Evolutionary conservation across 2,797 vertebrate genomes (phyloP).

Genomic region (Microchirus variegatus): DNA sequence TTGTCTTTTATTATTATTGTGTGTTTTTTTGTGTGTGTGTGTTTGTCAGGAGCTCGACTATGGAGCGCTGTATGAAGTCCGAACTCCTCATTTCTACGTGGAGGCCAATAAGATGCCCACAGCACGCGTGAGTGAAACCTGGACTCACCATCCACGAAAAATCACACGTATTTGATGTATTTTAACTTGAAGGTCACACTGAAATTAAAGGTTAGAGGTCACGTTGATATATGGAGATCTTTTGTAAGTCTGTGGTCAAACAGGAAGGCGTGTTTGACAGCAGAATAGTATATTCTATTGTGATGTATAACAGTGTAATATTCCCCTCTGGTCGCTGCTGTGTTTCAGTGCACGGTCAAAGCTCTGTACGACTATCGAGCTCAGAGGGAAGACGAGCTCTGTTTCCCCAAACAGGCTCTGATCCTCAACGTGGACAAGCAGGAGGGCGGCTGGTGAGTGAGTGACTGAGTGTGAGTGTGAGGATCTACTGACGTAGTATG

Average conservation of each 20-base stretch:
- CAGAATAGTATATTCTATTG: too few species aligned
- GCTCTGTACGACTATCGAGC: slow-evolving; percentile 97
- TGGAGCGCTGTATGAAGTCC: slow-evolving; percentile 91
- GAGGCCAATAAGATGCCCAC: slow-evolving; percentile 97
- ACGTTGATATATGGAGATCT: too few species aligned
- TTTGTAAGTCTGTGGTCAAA: too few species aligned
- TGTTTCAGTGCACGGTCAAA: slow-evolving; percentile 90
- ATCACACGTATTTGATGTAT: neutral
- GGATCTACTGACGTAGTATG: neutral
- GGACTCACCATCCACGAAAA: neutral
- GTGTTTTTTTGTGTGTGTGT: neutral
- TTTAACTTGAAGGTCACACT: too few species aligned
- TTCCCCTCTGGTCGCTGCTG: neutral
- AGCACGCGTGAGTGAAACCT: slow-evolving; percentile 54
- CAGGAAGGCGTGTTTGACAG: too few species aligned
- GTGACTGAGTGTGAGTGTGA: neutral
- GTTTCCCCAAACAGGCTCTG: slow-evolving; percentile 93
- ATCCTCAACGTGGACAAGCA: slow-evolving; percentile 96
- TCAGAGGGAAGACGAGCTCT: slow-evolving; percentile 94
- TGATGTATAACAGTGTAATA: too few species aligned
- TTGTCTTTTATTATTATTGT: neutral
- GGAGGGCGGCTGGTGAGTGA: slow-evolving; percentile 94
- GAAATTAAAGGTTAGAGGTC: too few species aligned
- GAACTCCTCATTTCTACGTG: slow-evolving; percentile 95
- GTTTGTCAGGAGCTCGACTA: slow-evolving; percentile 91